phyloP scores from a whole-genome alignment of 2,113 vertebrate genomes.

The Mesocricetus auratus region DNA sequence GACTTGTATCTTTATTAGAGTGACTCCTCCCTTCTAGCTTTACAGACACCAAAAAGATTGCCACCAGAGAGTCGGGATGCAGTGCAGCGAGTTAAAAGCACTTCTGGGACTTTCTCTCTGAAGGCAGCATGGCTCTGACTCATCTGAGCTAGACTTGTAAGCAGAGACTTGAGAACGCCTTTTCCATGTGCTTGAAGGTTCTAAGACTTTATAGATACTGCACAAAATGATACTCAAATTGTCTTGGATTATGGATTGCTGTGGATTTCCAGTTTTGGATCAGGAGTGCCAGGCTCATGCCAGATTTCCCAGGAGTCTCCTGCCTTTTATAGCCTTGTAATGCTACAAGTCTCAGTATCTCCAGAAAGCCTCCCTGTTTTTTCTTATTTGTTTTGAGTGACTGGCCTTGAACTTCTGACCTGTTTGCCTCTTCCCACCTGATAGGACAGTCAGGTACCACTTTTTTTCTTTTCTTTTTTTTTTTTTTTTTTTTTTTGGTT shows the following conservation, averaged over 20 bases:
- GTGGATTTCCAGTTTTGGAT: background rate
- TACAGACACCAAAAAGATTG: background rate
- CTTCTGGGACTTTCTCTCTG: background rate
- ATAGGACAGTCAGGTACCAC: background rate
- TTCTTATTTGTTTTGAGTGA: background rate
- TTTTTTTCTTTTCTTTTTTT: background rate
- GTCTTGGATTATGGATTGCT: background rate
- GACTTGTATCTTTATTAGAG: background rate
- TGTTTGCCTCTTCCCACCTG: background rate
- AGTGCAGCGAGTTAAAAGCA: background rate
- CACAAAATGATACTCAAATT: background rate
- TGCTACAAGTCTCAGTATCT: slow-evolving; percentile 26
- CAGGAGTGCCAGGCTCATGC: background rate
- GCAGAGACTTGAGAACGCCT: background rate
- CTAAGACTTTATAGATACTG: background rate
- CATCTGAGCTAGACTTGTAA: background rate
- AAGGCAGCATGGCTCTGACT: background rate
- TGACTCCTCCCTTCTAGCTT: background rate
- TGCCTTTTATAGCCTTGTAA: background rate
- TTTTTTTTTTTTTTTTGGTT: too few species aligned
- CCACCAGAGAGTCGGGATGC: background rate
- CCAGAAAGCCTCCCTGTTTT: background rate
- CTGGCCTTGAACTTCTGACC: background rate
- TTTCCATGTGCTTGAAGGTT: background rate
- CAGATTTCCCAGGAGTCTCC: background rate